A percentile compares a stretch with the other conserved stretches of the same genome.
Conservation (phyloP, 2,113 vertebrate genomes). For the Macquaria ambigua region DNA sequence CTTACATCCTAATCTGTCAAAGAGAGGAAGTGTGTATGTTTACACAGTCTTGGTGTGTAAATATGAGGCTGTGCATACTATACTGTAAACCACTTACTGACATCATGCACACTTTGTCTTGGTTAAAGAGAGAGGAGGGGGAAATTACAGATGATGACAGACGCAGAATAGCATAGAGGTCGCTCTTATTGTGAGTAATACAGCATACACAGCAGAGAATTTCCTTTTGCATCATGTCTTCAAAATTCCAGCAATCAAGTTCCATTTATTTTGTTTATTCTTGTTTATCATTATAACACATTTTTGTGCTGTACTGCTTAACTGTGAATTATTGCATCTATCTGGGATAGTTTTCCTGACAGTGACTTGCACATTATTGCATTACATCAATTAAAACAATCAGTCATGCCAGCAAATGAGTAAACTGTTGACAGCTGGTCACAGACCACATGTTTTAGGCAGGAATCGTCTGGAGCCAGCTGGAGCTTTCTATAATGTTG, state of each 20-base stretch:
- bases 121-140: background rate
- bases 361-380: conserved; percentile 24
- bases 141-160: background rate
- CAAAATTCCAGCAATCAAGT: conserved; percentile 22
- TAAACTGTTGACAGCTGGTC: conserved; percentile 46
- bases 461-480: conserved; percentile 36
- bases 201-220: background rate
- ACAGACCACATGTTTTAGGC: conserved; percentile 48
- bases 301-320: conserved; percentile 5
- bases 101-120: conserved; percentile 35
- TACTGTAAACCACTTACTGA: conserved; percentile 39
- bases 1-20: conserved; percentile 58
- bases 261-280: conserved; percentile 20
- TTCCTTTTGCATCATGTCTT: conserved; percentile 26
- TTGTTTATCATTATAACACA: conserved; percentile 6
- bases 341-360: conserved; percentile 27
- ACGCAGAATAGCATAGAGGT: conserved; percentile 4
- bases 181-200: conserved; percentile 22
- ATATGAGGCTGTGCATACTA: conserved; percentile 41
- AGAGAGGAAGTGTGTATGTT: conserved; percentile 67
- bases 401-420: conserved; percentile 37
- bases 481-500: conserved; percentile 36
- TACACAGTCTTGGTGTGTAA: conserved; percentile 63
- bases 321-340: conserved; percentile 15
- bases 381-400: conserved; percentile 47